Base-by-base conservation (phyloP, 2,888 invertebrate species). In the Dorcus hopei region DNA sequence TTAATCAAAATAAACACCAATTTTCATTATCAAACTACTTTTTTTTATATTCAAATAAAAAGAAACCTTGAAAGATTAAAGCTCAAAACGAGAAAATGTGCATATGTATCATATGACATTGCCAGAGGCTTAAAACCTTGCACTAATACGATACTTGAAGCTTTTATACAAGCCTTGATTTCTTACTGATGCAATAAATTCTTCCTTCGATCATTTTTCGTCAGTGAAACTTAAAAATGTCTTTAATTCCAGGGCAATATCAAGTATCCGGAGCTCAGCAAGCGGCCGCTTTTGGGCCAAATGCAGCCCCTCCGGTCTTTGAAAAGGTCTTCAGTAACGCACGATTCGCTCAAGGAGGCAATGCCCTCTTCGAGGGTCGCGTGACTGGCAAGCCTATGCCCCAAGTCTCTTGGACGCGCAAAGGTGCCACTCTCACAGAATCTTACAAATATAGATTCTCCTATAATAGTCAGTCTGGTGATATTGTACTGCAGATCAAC, bases 311-410 rank as follows among this genome's bases (percentile, higher is more conserved):
- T 59, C 96, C 96, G 65, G 91, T 96, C 68, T 95, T 97, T 80
- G 95, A 96, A 81, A 93, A 95, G 80, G 93, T 96, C 75, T 95
- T 95, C 79, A 91, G 91, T 80, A 95, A 95, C 80, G 94, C 95
- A 67, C 87, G 95, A 75, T 95, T 95, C 79, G 95, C 95, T 61
- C 95, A 95, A 83, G 96, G 96, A 67, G 95, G 94, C 52, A 91
- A 93, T 76, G 95, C 95, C 54, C 84, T 91, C 70, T 96, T 97
- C 77, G 95, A 97, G 80, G 95, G 96, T 49, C 88, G 90, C 70
- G 89, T 97, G 40, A 85, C 89, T 70, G 97, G 95, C 62, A 92
- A 90, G 78, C 97, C 97, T 39, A 91, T 91, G 75, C 96, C 97
- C 61, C 87, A 89, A 68, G 94, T 99, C 64, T 87, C 91, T 61